Conservation (phyloP, 2,888 invertebrate genomes). For the Steromphala cineraria region DNA sequence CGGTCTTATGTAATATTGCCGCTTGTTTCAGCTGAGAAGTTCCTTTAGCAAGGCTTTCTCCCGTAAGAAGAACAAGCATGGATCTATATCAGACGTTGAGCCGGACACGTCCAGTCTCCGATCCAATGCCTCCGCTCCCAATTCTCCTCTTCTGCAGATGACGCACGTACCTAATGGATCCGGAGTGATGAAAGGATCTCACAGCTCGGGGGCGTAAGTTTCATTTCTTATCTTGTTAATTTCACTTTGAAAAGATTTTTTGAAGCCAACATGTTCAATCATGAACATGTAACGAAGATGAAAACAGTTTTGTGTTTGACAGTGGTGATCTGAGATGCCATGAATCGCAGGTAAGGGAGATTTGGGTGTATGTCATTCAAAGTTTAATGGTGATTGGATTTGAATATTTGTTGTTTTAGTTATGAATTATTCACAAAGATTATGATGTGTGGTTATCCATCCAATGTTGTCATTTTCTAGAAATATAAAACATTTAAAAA, state of each 20-base stretch:
- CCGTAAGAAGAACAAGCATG: conserved; percentile 71
- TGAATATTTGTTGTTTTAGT: too few relatives aligned
- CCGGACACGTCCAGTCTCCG: conserved; percentile 73
- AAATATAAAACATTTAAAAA: too few relatives aligned
- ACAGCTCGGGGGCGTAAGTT: conserved; percentile 77
- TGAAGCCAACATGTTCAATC: too few relatives aligned
- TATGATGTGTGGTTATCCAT: too few relatives aligned
- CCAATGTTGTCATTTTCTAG: too few relatives aligned
- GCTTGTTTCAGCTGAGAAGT: conserved; percentile 85
- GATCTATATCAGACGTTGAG: conserved; percentile 78
- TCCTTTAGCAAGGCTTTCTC: conserved; percentile 99
- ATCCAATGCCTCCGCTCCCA: conserved; percentile 78
- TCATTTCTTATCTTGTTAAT: background rate
- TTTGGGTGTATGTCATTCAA: background rate
- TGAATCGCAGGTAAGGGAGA: background rate
- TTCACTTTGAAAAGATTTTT: too few relatives aligned
- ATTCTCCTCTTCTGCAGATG: conserved; percentile 77
- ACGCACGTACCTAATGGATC: conserved; percentile 56
- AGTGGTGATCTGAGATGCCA: too few relatives aligned
- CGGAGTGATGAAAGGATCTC: conserved; percentile 73
- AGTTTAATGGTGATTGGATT: background rate
- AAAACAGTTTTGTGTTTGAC: too few relatives aligned
- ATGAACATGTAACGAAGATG: too few relatives aligned
- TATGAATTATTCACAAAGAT: too few relatives aligned
- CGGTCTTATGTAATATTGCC: conserved; percentile 50